Evolutionary conservation across 64 coral and sea anemone species (phyloP), one percentile per base, ranked within the genome.

Genomic region (Astreopora myriophthalma): DNA sequence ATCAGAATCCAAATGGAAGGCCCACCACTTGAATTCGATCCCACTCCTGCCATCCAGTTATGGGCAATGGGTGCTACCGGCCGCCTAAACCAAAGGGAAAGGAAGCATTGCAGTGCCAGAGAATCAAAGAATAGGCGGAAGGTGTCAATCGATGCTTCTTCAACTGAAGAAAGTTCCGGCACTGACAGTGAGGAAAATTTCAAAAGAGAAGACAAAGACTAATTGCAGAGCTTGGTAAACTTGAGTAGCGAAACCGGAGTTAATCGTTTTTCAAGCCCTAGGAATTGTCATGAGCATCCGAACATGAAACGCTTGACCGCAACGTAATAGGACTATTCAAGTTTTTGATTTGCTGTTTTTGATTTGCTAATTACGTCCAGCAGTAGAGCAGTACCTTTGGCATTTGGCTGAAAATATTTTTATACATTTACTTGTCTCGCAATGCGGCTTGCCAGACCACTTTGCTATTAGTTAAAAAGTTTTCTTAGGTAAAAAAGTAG

Each of bases 391-490:
- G 78, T 82, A 62, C 78, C 78, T 60, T 82, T 82, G 78, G 78
- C 78, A 82, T 82, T 82, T 82, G 78, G 48, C 78, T 82, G 11
- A 82, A 82, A 82, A 82, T 82, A 82, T 33, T 82, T 82, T 82
- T 82, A 60, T 60, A 13, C 61, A 3, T 82, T 82, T 82, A 62
- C 78, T 60, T 82, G 78, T 84, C 79, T 84, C 63, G 79, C 79
- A 84, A 84, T 65, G 79, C 51, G 52, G 52, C 79, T 84, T 84
- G 51, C 79, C 79, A 84, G 79, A 84, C 61, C 79, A 84, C 22
- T 84, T 84, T 84, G 79, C 79, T 84, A 83, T 83, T 63, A 83
- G 79, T 83, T 83, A 83, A 83, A 83, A 34, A 83, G 79, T 63
- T 83, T 83, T 83, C 79, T 83, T 61, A 62, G 48, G 61, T 61